These are phyloP conservation scores for Crotalus viridis DNA, from an alignment of 2,113 vertebrate species.

Conservation along the genomic window DNA sequence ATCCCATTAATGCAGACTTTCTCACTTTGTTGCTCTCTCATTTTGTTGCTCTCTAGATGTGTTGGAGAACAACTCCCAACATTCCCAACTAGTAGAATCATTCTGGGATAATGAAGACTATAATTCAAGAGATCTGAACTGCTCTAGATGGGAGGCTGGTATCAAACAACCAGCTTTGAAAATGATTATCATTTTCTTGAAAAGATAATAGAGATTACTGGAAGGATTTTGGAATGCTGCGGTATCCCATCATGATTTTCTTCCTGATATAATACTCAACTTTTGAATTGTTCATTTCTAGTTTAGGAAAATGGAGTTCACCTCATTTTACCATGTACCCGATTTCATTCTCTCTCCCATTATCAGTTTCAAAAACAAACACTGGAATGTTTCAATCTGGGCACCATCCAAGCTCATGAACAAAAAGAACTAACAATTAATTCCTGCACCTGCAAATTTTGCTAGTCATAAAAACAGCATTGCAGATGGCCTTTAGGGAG, in stretches of 20 bases:
- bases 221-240: neutral
- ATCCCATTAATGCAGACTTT: too few species aligned
- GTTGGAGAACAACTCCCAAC: too few species aligned
- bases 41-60: too few species aligned
- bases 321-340: neutral
- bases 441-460: neutral
- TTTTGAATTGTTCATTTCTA: neutral
- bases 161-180: neutral
- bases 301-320: neutral
- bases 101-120: neutral
- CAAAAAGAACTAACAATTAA: neutral
- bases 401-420: neutral
- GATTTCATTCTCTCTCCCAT: neutral
- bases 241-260: neutral
- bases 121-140: neutral
- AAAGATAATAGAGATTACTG: neutral
- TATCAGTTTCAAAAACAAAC: neutral
- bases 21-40: too few species aligned
- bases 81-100: too few species aligned
- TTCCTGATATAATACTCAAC: neutral
- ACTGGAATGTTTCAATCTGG: neutral
- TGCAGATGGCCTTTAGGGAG: neutral
- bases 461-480: neutral
- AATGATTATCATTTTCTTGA: neutral
- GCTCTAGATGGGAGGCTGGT: neutral